Conservation (phyloP, 2,113 vertebrate genomes). For the Noctilio leporinus region DNA sequence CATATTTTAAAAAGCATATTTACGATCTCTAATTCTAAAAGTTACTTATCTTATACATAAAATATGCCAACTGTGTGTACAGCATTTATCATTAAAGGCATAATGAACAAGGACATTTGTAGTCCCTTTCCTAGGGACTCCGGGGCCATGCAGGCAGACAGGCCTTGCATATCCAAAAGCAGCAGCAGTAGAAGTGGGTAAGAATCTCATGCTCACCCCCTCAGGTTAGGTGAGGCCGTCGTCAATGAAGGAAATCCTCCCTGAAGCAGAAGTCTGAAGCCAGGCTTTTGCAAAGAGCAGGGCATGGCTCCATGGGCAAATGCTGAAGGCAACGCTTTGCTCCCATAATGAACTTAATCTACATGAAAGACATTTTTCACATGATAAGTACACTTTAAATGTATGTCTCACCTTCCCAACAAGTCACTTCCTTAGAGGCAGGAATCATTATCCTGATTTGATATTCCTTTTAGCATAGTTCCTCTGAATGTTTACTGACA, state of each 20-base stretch:
- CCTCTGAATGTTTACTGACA: background rate
- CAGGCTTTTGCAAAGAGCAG: background rate
- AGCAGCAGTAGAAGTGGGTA: background rate
- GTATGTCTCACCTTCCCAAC: background rate
- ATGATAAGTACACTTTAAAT: conserved; percentile 12
- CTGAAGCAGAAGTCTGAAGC: background rate
- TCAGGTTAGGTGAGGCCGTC: background rate
- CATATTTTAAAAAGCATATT: background rate
- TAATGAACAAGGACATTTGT: background rate
- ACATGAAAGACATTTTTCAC: background rate
- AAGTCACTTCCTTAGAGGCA: background rate
- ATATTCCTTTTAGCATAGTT: background rate
- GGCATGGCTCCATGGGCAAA: background rate
- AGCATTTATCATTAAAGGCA: background rate
- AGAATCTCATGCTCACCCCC: background rate
- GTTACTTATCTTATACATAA: background rate
- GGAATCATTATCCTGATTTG: background rate
- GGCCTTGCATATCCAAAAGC: background rate
- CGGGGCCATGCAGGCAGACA: background rate
- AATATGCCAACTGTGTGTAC: background rate
- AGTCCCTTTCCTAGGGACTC: background rate
- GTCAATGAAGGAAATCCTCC: background rate
- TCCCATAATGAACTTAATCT: conserved; percentile 7
- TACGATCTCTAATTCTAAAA: background rate
- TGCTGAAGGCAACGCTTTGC: conserved; percentile 1